Base-by-base conservation (phyloP, 2,888 invertebrate species). In the Volucella zonaria region DNA sequence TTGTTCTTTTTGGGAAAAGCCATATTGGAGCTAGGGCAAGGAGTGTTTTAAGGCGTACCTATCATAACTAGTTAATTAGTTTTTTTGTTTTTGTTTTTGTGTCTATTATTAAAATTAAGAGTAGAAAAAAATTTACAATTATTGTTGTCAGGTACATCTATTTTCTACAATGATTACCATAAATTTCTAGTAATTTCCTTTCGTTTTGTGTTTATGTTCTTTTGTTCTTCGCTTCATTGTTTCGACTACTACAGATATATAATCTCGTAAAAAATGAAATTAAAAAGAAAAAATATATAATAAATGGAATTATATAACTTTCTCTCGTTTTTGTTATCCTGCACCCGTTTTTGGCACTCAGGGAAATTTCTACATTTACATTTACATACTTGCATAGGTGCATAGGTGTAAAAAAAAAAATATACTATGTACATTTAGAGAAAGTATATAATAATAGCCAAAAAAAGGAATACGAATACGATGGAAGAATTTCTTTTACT, bases 121-220 rank as follows among this genome's bases (percentile, higher is more conserved):
- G 12, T 54, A 73, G 14, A 73, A 45, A 58, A 61, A 81, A 70
- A 77, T 81, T 64, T 85, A 81, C 81, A 86, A 81, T 77, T 77
- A 77, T 77, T 77, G 77, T 85, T 87, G 76, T 87, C 87, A 87
- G 87, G 87, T 87, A 87, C 87, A 87, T 87, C 87, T 87, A 87
- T 87, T 86, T 86, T 87, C 81, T 87, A 87, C 86, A 87, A 79
- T 86, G 82, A 83, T 86, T 79, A 86, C 82, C 73, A 77, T 85
- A 73, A 31, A 68, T 61, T 67, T 76, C 18, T 68, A 62, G 18
- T 67, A 66, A 43, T 74, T 61, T 79, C 43, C 18, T 59, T 74
- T 59, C 67, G 52, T 11, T 70, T 66, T 40, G 31, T 75, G 31
- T 51, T 77, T 73, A 73, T 62, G 73, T 82, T 73, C 68, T 68